These are phyloP conservation scores for Drosophila sproati DNA, from an alignment of 1,140 invertebrate genomes.

Conservation along the genomic window DNA sequence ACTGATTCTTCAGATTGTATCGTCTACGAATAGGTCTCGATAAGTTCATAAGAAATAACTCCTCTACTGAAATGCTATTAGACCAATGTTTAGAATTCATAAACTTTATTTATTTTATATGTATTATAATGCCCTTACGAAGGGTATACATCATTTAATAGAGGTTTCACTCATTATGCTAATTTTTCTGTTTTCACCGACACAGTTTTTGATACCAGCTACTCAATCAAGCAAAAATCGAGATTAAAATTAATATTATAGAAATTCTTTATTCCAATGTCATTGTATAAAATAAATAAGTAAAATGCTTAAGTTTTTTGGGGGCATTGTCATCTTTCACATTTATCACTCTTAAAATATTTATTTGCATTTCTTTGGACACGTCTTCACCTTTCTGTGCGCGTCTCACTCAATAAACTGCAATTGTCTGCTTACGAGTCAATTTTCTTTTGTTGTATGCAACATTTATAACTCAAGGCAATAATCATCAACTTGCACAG, in stretches of 20 bases:
- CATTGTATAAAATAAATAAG: not conserved
- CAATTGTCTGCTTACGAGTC: constrained; percentile 30
- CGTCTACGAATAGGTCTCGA: constrained; percentile 28
- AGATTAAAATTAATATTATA: no score
- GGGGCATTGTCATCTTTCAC: not conserved
- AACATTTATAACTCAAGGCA: constrained; percentile 45
- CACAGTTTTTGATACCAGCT: no score
- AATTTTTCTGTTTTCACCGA: no score
- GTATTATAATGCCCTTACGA: no score
- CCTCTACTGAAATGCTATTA: no score
- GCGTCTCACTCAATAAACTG: constrained; percentile 17
- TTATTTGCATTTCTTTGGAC: not conserved
- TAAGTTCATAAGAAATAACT: constrained; percentile 22
- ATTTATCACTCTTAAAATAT: not conserved
- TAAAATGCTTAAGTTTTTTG: no score
- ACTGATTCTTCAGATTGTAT: constrained; percentile 24
- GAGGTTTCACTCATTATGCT: no score
- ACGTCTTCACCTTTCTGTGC: constrained; percentile 9
- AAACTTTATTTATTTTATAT: no score
- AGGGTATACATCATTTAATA: no score
- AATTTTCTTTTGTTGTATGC: constrained; percentile 31
- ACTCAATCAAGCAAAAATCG: no score
- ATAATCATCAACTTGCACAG: constrained; percentile 64
- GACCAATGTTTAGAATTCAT: no score
- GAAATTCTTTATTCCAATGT: not conserved